Base-by-base conservation (phyloP, 2,888 invertebrate genomes). In the Siphlonurus alternatus region DNA sequence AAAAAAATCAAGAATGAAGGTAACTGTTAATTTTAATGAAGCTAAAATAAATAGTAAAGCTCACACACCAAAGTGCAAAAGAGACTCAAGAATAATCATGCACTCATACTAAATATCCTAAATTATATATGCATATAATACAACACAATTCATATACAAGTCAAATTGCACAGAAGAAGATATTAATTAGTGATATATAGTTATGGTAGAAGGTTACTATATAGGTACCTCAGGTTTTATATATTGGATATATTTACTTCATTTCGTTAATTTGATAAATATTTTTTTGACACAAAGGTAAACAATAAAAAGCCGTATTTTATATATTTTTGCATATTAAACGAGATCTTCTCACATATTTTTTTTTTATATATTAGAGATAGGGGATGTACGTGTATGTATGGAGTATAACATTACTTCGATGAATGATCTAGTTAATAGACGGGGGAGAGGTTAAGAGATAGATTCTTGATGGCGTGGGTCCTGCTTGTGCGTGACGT, bases 401-500 rank as follows among this genome's bases (percentile, higher is more conserved):
- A 38, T 38, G 15, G 5, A 38, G 15, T 38, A 38, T 38, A 38
- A n/a, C n/a, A n/a, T n/a, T n/a, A n/a, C n/a, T n/a, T n/a, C n/a
- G n/a, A n/a, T n/a, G n/a, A n/a, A n/a, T n/a, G n/a, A n/a, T n/a
- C n/a, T n/a, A n/a, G n/a, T n/a, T 38, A 69, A 63, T 90, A 91
- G 67, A 89, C 88, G 56, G 90, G 90, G 71, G 89, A 89, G 67
- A 91, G 80, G 77, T 90, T 89, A 61, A 91, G 81, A 54, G 90
- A 90, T 72, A 91, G 83, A 76, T 86, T 88, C 66, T 89, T 82
- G 68, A 90, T 80, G 69, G 89, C 87, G 74, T 89, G 86, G 79
- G 89, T 89, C 71, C 91, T 84, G 67, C 87, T 87, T 65, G 87
- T 88, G 74, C 87, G 84, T 68, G 90, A 89, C 23, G 93, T 90